Evolutionary conservation across 2,888 invertebrate genomes (phyloP).

Genomic region (Eilema griseolum): DNA sequence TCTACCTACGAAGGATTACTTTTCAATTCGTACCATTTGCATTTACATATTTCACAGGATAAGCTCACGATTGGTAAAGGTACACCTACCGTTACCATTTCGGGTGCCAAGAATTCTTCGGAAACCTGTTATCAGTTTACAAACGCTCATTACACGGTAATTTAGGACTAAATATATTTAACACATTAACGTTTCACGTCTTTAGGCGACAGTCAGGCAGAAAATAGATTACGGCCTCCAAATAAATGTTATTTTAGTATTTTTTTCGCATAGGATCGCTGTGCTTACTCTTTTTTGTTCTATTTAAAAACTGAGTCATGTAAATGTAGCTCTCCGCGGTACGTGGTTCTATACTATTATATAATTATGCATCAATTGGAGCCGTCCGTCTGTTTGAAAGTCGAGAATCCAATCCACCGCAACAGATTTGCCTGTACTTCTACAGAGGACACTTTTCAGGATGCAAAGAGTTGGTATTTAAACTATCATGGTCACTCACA

Average conservation of each 20-base stretch:
- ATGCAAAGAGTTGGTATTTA: too few relatives aligned
- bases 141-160: conserved; percentile 2
- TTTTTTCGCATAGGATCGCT: neutral
- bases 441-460: too few relatives aligned
- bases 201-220: conserved; percentile 11
- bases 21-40: neutral
- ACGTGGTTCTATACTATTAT: neutral
- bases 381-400: too few relatives aligned
- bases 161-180: conserved; percentile 20
- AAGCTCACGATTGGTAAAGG: neutral
- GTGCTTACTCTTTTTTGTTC: neutral
- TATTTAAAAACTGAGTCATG: neutral
- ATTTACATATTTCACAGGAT: neutral
- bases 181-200: conserved; percentile 19
- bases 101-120: neutral
- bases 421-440: too few relatives aligned
- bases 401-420: too few relatives aligned
- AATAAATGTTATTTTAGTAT: neutral
- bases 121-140: neutral
- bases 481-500: too few relatives aligned
- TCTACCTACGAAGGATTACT: neutral
- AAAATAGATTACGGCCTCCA: conserved; percentile 16
- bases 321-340: neutral
- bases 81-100: neutral
- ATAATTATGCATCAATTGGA: too few relatives aligned